Evolutionary conservation across 1,140 invertebrate species (phyloP).

Genomic region (Centruroides sculpturatus): DNA sequence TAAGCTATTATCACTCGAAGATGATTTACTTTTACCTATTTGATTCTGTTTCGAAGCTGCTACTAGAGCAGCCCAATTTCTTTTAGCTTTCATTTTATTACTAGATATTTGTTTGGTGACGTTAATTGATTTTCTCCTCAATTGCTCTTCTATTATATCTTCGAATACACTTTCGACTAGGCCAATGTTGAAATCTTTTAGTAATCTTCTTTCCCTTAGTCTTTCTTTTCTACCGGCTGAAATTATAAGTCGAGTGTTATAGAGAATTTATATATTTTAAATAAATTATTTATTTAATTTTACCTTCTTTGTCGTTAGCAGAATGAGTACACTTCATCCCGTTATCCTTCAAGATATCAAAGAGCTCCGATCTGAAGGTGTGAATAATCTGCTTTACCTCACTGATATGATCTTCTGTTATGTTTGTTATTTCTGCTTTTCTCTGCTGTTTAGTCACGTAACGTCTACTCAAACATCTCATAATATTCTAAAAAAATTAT

Average conservation of each 20-base stretch:
- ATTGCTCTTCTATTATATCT: slow-evolving; percentile 5
- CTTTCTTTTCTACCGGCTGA: slow-evolving; percentile 67
- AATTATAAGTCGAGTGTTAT: slow-evolving; percentile 11
- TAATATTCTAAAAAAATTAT: slow-evolving; percentile 39
- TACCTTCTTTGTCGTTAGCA: no score
- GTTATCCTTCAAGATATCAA: slow-evolving; percentile 70
- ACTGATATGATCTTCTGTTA: slow-evolving; percentile 90
- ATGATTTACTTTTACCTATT: neutral
- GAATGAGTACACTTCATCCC: slow-evolving; percentile 42
- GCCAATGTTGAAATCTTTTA: slow-evolving; percentile 81
- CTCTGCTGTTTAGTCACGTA: slow-evolving; percentile 68
- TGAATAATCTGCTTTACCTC: slow-evolving; percentile 91
- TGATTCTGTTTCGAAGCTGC: slow-evolving; percentile 7
- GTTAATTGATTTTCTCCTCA: slow-evolving; percentile 2
- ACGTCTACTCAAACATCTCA: slow-evolving; percentile 58
- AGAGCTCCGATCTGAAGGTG: slow-evolving; percentile 64
- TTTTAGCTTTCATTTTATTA: slow-evolving; percentile 31
- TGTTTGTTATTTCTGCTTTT: slow-evolving; percentile 60
- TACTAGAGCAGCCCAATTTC: slow-evolving; percentile 71
- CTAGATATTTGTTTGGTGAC: slow-evolving; percentile 4
- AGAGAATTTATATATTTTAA: no score
- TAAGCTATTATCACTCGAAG: neutral
- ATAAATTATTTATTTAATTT: no score
- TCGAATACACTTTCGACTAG: slow-evolving; percentile 44
- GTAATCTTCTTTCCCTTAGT: slow-evolving; percentile 61